phyloP scores from a whole-genome alignment of 1,140 invertebrate species.

The Aphidius gifuensis region DNA sequence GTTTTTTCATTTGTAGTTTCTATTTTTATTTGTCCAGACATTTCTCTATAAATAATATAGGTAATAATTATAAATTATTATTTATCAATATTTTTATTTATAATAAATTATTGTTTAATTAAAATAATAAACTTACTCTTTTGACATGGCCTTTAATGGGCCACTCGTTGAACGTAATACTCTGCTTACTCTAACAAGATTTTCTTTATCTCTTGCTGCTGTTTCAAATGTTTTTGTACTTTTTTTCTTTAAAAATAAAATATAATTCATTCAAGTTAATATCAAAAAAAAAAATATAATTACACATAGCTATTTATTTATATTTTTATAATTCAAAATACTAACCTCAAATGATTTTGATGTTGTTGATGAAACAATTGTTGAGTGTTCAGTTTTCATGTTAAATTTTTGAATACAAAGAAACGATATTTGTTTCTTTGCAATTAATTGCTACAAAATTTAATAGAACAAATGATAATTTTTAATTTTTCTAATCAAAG shows the following conservation, averaged over 20 bases:
- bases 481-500: too few species aligned
- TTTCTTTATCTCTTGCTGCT: slow-evolving; percentile 62
- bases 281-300: neutral
- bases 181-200: slow-evolving; percentile 59
- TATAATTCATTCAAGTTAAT: slow-evolving; percentile 2
- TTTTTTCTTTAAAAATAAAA: slow-evolving; percentile 18
- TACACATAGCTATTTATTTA: neutral
- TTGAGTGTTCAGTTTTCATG: slow-evolving; percentile 44
- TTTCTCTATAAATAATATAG: slow-evolving; percentile 30
- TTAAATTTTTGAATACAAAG: slow-evolving; percentile 16
- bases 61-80: neutral
- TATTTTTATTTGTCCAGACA: slow-evolving; percentile 29
- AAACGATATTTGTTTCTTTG: too few species aligned
- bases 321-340: slow-evolving; percentile 18
- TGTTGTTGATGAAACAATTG: slow-evolving; percentile 38
- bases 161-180: slow-evolving; percentile 34
- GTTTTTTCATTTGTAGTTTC: slow-evolving; percentile 29
- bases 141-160: slow-evolving; percentile 31
- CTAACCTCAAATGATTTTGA: slow-evolving; percentile 40
- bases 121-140: slow-evolving; percentile 37
- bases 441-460: too few species aligned
- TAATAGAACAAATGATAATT: too few species aligned
- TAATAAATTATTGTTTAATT: slow-evolving; percentile 1
- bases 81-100: slow-evolving; percentile 3
- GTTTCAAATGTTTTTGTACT: slow-evolving; percentile 16